Evolutionary conservation across 2,888 invertebrate species (phyloP), one percentile per base, ranked within the genome.

Genomic region (Stenolophus ochropezus): DNA sequence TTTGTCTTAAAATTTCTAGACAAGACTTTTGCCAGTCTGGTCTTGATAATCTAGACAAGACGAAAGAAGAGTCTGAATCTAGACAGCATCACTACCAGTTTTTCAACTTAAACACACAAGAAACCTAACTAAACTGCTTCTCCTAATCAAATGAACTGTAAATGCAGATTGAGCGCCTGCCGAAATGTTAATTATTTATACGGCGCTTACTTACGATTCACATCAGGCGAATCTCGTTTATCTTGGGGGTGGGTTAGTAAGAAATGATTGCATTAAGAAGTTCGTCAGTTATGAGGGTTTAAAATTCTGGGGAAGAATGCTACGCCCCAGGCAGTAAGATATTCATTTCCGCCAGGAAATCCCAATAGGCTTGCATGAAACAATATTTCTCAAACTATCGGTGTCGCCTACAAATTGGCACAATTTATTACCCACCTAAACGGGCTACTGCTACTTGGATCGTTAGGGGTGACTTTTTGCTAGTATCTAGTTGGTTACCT

Each of bases 341-440:
- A 75, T 75, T 75, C 75, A 75, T 75, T 53, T 75, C 53, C 21
- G 23, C 74, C 51, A 74, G 74, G 25, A 23, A 74, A 51, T 74
- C 51, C 74, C 51, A 74, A 23, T 74, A 21, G 74, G 51, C 25
- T 18, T 56, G 42, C 73, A 73, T 80, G 73, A 80, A 80, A 73
- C 47, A 80, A 80, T 80, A 80, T 80, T 73, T 80, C 80, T 73
- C 6, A 20, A 73, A 73, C 73, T 81, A 81, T 75, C 65, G 65
- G 49, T 75, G 65, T 81, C 75, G 75, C 75, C 81, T 81, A 81
- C 81, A 81, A 81, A 81, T 81, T 81, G 75, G 75, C 74, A 81
- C 75, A 81, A 81, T 81, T 81, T 81, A 81, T 81, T 81, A 81
- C 75, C 18, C 61, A 81, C 75, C 74, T 81, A 81, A 75, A 81